Conservation (phyloP, 2,113 vertebrate genomes). For the Galeopterus variegatus region DNA sequence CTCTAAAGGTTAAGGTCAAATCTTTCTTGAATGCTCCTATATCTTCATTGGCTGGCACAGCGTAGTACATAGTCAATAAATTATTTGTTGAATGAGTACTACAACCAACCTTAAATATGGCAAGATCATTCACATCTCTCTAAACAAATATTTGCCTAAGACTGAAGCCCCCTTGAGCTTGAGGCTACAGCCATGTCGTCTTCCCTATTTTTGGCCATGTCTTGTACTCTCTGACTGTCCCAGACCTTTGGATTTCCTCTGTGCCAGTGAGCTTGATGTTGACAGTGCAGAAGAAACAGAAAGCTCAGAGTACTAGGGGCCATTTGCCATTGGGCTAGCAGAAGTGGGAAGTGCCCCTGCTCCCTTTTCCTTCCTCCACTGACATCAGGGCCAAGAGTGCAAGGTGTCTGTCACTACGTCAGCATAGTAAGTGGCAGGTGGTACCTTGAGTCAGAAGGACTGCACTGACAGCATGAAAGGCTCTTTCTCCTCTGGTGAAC, state of each 20-base stretch:
- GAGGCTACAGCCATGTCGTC: rapidly evolving
- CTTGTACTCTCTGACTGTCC: not conserved
- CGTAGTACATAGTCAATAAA: not conserved
- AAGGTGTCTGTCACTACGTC: slow-evolving; percentile 53
- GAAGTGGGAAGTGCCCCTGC: not conserved
- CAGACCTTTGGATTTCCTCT: not conserved
- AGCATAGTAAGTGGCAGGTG: not conserved
- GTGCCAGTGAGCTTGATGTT: not conserved
- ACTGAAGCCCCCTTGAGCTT: not conserved
- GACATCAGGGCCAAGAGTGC: rapidly evolving
- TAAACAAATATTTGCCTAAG: not conserved
- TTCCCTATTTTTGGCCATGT: not conserved
- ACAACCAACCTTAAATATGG: not conserved
- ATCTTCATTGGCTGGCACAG: not conserved
- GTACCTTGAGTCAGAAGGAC: not conserved
- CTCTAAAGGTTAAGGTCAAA: not conserved
- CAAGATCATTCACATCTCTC: not conserved
- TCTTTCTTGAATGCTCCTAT: not conserved
- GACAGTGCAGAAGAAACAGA: not conserved
- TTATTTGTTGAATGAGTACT: not conserved
- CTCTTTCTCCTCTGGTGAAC: slow-evolving; percentile 82
- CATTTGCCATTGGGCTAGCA: rapidly evolving
- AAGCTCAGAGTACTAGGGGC: not conserved
- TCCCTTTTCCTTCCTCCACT: not conserved
- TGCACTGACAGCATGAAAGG: slow-evolving; percentile 77